Evolutionary conservation across 2,113 vertebrate genomes (phyloP), one percentile per base, ranked within the genome.

Genomic region (Phocoena sinus): DNA sequence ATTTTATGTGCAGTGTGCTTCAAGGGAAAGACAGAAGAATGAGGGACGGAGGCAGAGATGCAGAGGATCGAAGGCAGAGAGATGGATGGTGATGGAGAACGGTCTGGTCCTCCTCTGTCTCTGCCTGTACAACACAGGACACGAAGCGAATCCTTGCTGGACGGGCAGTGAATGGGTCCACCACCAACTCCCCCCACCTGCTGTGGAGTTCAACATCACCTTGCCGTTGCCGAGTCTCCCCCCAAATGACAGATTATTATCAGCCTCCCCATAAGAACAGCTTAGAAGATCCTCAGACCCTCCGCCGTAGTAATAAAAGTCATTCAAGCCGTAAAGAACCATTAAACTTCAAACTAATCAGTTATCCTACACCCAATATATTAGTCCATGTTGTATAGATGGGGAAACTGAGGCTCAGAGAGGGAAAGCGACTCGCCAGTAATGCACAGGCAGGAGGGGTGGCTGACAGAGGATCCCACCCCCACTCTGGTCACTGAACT

Each of bases 81-180:
- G 38, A 6, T 6, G 38, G 4, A 20, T 6, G 25, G 76, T 3
- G 38, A 7, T 0, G 5, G 65, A 28, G 58, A 12, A 7, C 1
- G 0, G 3, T 33, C 23, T 6, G 65, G 21, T 26, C n/a, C 1
- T 23, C 21, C 68, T 2, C n/a, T 0, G 21, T 14, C 36, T 14
- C 77, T 8, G 38, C 28, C 36, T 23, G 15, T 0, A 2, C 23
- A 8, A 0, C 4, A 18, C 0, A 12, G 62, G 26, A 26, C 50
- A 1, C 15, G 7, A 8, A 21, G 50, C 0, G 7, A 58, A 2
- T 2, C 31, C n/a, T 33, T 23, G 18, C 26, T 18, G 33, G 80
- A 21, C 0, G 0, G 41, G 56, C 41, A 14, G 25, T 17, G 15
- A 8, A 3, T 0, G 2, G 31, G 13, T 3, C 18, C 15, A 2